These are phyloP conservation scores for Chironomus tentans DNA, from an alignment of 2,888 invertebrate genomes.

Conservation along the genomic window DNA sequence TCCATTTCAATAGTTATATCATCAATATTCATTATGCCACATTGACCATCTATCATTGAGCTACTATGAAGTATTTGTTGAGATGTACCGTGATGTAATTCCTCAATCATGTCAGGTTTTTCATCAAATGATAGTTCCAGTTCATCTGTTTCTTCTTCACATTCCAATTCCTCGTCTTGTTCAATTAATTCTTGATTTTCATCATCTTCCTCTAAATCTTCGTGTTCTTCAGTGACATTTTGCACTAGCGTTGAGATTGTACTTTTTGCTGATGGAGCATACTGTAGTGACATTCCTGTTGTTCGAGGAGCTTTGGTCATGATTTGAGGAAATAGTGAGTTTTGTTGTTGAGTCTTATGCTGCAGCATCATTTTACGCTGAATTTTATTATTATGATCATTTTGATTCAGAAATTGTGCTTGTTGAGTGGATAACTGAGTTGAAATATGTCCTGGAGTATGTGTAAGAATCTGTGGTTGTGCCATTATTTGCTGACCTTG, in stretches of 20 bases:
- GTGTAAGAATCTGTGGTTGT: conserved; percentile 23
- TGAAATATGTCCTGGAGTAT: background rate
- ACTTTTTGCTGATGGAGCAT: background rate
- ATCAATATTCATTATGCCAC: conserved; percentile 24
- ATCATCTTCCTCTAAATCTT: conserved; percentile 3
- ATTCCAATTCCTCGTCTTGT: conserved; percentile 8
- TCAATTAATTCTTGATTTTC: background rate
- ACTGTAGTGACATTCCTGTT: background rate
- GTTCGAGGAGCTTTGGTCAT: background rate
- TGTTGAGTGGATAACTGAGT: background rate
- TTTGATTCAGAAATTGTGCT: conserved; percentile 10
- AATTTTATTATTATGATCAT: background rate
- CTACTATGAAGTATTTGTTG: conserved; percentile 15
- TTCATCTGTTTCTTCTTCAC: conserved; percentile 10
- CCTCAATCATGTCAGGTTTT: conserved; percentile 16
- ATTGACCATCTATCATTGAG: conserved; percentile 6
- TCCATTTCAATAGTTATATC: conserved; percentile 24
- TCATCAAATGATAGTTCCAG: background rate
- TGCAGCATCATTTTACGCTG: conserved; percentile 16
- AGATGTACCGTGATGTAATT: conserved; percentile 15
- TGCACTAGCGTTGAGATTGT: background rate
- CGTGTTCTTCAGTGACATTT: conserved; percentile 1
- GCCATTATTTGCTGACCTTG: conserved; percentile 1
- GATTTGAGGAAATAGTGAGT: conserved; percentile 15
- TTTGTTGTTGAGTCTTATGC: conserved; percentile 20